Percentiles rank a stretch among this genome's conserved stretches.
phyloP scores from a whole-genome alignment of 2,888 invertebrate species.

The Andrena haemorrhoa region DNA sequence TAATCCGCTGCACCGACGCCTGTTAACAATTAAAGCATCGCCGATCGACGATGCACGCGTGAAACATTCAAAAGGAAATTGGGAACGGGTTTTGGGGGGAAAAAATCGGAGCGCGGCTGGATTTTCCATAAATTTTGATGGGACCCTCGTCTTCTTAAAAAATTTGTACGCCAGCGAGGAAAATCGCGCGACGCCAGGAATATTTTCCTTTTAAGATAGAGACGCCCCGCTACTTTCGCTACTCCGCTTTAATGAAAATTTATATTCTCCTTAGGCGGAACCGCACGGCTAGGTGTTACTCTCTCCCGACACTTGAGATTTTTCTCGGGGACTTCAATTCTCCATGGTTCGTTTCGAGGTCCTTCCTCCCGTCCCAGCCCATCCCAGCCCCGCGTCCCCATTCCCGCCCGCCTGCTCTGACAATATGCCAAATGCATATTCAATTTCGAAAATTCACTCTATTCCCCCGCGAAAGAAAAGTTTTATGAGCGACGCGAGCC shows the following conservation, averaged over 20 bases:
- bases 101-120: not conserved
- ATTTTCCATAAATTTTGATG: slow-evolving; percentile 45
- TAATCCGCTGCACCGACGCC: not conserved
- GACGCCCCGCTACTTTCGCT: slow-evolving; percentile 53
- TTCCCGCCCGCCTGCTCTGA: slow-evolving; percentile 42
- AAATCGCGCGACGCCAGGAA: slow-evolving; percentile 42
- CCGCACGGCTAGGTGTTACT: slow-evolving; percentile 29
- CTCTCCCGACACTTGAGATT: slow-evolving; percentile 56
- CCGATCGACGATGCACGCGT: not conserved
- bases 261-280: slow-evolving; percentile 59
- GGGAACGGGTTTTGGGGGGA: not conserved
- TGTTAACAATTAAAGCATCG: not conserved
- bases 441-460: slow-evolving; percentile 72
- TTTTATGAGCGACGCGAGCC: slow-evolving; percentile 57
- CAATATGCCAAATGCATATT: slow-evolving; percentile 73
- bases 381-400: slow-evolving; percentile 21
- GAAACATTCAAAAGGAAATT: not conserved
- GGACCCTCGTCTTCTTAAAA: slow-evolving; percentile 13
- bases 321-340: slow-evolving; percentile 62
- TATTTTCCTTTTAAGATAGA: slow-evolving; percentile 52
- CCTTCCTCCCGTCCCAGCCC: slow-evolving; percentile 34
- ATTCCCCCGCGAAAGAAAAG: slow-evolving; percentile 56
- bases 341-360: slow-evolving; percentile 61
- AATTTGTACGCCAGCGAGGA: slow-evolving; percentile 44
- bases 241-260: slow-evolving; percentile 67